Evolutionary conservation across 1,140 invertebrate species (phyloP).

Genomic region (Capitella teleta): DNA sequence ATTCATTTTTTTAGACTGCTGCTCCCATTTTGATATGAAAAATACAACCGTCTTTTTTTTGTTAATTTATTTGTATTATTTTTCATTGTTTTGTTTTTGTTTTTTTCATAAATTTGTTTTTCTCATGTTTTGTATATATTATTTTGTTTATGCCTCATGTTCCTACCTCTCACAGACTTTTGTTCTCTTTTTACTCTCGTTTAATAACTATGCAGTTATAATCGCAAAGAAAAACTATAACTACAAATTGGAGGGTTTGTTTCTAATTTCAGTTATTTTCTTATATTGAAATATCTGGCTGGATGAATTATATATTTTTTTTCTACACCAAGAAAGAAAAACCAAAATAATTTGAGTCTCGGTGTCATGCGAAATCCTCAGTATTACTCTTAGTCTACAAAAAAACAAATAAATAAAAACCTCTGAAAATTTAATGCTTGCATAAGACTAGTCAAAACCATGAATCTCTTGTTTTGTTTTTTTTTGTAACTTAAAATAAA

Average conservation of each 20-base stretch:
- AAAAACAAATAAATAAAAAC: too few relatives aligned
- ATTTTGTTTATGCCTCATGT: too few relatives aligned
- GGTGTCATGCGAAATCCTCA: too few relatives aligned
- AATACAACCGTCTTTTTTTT: background rate
- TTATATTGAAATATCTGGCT: background rate
- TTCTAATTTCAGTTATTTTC: constrained; percentile 1
- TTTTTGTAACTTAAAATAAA: too few relatives aligned
- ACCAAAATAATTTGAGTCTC: too few relatives aligned
- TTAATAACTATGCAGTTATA: background rate
- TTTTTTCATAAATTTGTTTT: background rate
- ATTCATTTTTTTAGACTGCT: background rate
- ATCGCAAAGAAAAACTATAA: background rate
- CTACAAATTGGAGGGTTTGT: background rate
- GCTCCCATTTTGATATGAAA: too few relatives aligned
- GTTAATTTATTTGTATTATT: background rate
- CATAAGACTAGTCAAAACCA: too few relatives aligned
- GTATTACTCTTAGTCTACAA: too few relatives aligned
- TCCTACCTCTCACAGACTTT: too few relatives aligned
- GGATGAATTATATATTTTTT: background rate
- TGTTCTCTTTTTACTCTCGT: background rate
- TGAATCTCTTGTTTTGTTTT: too few relatives aligned
- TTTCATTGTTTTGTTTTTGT: background rate
- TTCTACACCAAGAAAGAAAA: too few relatives aligned
- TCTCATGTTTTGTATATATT: constrained; percentile 1
- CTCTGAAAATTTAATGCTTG: too few relatives aligned